Evolutionary conservation across 2,888 invertebrate genomes (phyloP).

Genomic region (Cynaeus angustus): DNA sequence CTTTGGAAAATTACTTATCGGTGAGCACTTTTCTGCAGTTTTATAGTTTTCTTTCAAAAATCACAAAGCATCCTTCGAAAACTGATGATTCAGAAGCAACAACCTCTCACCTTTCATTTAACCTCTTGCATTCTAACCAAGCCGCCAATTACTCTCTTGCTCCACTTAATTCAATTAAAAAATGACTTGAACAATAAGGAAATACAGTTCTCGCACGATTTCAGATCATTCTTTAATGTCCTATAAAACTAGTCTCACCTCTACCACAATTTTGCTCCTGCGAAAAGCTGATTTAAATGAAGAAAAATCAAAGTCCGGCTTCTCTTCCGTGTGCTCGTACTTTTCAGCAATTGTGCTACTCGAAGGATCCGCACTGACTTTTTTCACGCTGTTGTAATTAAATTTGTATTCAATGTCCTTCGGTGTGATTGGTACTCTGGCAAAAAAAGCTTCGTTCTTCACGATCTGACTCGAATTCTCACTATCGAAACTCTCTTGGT

Average conservation of each 20-base stretch:
- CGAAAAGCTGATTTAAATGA: constrained; percentile 65
- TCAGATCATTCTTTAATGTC: constrained; percentile 3
- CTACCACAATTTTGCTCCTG: constrained; percentile 61
- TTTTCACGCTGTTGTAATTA: constrained; percentile 51
- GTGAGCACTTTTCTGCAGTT: too few species aligned
- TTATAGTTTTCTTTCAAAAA: too few species aligned
- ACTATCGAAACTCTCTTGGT: constrained; percentile 54
- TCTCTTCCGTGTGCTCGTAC: constrained; percentile 42
- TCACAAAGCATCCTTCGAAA: background rate
- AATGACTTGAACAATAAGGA: constrained; percentile 32
- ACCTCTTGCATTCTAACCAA: constrained; percentile 46
- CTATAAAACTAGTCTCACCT: constrained; percentile 59
- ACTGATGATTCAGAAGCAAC: constrained; percentile 18
- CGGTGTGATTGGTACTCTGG: constrained; percentile 58
- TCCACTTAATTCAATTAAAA: constrained; percentile 38
- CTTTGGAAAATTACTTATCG: too few species aligned
- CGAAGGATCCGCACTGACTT: constrained; percentile 23
- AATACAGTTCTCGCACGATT: constrained; percentile 38
- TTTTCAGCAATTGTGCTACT: constrained; percentile 47
- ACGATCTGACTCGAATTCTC: constrained; percentile 57
- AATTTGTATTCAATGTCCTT: constrained; percentile 66
- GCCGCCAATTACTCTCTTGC: constrained; percentile 41
- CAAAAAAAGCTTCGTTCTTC: constrained; percentile 65
- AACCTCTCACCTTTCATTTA: constrained; percentile 52
- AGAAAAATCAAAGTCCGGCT: constrained; percentile 64